These are phyloP conservation scores for Salpingus planirostris DNA, from an alignment of 2,888 invertebrate genomes.

Conservation along the genomic window DNA sequence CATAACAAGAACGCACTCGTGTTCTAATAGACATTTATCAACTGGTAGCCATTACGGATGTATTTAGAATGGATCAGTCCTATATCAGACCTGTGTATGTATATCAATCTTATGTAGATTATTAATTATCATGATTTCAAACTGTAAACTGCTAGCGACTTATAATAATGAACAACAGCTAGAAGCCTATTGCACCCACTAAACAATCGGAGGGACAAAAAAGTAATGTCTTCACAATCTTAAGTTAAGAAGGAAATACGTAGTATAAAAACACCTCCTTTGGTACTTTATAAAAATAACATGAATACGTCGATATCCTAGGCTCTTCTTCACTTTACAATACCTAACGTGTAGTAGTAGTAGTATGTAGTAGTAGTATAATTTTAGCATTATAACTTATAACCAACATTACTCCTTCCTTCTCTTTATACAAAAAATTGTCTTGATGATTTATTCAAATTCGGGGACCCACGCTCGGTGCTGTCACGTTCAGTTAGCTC, in stretches of 20 bases:
- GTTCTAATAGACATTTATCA: too few relatives aligned
- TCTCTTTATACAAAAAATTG: conserved; percentile 20
- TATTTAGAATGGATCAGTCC: conserved; percentile 2
- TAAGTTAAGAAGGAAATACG: conserved; percentile 18
- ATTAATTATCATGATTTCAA: conserved; percentile 5
- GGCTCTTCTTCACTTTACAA: conserved; percentile 18
- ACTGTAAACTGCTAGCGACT: conserved; percentile 27
- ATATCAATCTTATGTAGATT: conserved; percentile 1
- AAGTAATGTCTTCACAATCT: conserved; percentile 11
- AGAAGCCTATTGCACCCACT: conserved; percentile 36
- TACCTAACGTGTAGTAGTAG: conserved; percentile 14
- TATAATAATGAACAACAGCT: conserved; percentile 38
- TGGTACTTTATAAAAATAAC: conserved; percentile 25
- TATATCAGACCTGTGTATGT: too few relatives aligned
- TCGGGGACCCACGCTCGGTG: conserved; percentile 10
- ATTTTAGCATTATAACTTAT: conserved; percentile 4
- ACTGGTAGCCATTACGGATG: too few relatives aligned
- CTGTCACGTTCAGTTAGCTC: conserved; percentile 17
- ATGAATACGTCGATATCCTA: conserved; percentile 20
- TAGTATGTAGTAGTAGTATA: conserved; percentile 14
- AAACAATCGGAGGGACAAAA: conserved; percentile 16
- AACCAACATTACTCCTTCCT: not conserved
- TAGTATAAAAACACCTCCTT: conserved; percentile 21
- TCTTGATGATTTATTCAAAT: too few relatives aligned
- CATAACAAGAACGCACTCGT: too few relatives aligned